A percentile compares a stretch with the other conserved stretches of the same genome.
Evolutionary conservation across 2,888 invertebrate species (phyloP).

Genomic region (Dromius quadrimaculatus): DNA sequence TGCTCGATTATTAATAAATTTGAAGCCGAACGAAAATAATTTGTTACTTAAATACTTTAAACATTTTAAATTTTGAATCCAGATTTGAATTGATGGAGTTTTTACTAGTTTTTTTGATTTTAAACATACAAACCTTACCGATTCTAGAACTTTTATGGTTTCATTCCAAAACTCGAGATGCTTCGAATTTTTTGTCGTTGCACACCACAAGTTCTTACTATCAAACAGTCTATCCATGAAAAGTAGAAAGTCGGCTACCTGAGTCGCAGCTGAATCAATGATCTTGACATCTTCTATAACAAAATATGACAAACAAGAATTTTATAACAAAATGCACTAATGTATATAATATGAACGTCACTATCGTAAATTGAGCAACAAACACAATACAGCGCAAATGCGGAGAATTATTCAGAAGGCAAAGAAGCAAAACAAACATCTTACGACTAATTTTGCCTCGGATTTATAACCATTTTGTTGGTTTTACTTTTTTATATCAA

Average conservation of each 20-base stretch:
- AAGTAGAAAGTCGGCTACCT: background rate
- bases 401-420: too few species aligned
- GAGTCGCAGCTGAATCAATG: background rate
- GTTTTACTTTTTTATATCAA: too few species aligned
- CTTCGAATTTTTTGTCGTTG: background rate
- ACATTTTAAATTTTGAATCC: background rate
- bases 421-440: too few species aligned
- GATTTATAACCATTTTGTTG: too few species aligned
- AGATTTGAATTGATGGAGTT: background rate
- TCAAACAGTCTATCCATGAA: background rate
- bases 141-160: background rate
- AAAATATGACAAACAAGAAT: background rate
- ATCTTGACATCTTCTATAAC: background rate
- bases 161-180: background rate
- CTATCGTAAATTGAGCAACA: background rate
- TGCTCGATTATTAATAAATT: slow-evolving; percentile 32
- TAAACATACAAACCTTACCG: background rate
- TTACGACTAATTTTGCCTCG: too few species aligned
- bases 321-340: background rate
- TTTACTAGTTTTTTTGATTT: background rate
- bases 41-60: background rate
- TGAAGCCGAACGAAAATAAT: background rate
- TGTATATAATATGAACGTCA: background rate
- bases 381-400: too few species aligned
- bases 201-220: background rate